phyloP scores from a whole-genome alignment of 2,888 invertebrate genomes.

The Cryptops parisi region DNA sequence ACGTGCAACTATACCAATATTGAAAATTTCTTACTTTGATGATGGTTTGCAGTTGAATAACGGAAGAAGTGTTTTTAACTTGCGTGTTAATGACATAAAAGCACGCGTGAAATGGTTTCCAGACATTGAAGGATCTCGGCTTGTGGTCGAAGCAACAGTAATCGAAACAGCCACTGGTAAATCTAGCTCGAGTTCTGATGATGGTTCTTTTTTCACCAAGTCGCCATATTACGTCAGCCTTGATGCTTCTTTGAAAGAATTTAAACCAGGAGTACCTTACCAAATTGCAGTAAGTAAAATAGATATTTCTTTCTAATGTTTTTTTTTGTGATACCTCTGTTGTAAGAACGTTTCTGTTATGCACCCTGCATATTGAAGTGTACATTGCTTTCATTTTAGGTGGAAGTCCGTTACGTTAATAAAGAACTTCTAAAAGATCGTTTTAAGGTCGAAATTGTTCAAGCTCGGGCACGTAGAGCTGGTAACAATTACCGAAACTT shows the following conservation, averaged over 20 bases:
- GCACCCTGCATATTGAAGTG: too few species aligned
- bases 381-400: too few species aligned
- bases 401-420: neutral
- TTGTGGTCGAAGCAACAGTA: conserved; percentile 1
- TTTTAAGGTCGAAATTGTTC: neutral
- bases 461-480: neutral
- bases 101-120: too few species aligned
- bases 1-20: neutral
- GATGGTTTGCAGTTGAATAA: neutral
- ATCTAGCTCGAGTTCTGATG: neutral
- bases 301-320: too few species aligned
- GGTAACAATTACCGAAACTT: neutral
- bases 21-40: neutral
- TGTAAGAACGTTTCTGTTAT: too few species aligned
- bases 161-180: conserved; percentile 1
- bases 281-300: conserved; percentile 2
- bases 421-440: neutral
- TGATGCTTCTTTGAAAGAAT: neutral
- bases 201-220: neutral
- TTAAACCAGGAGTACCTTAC: conserved; percentile 7
- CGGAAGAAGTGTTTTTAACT: too few species aligned
- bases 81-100: too few species aligned
- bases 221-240: neutral
- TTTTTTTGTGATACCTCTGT: too few species aligned
- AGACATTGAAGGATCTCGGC: neutral